These are phyloP conservation scores for Trichogramma pretiosum DNA, from an alignment of 1,140 invertebrate species.

Conservation along the genomic window DNA sequence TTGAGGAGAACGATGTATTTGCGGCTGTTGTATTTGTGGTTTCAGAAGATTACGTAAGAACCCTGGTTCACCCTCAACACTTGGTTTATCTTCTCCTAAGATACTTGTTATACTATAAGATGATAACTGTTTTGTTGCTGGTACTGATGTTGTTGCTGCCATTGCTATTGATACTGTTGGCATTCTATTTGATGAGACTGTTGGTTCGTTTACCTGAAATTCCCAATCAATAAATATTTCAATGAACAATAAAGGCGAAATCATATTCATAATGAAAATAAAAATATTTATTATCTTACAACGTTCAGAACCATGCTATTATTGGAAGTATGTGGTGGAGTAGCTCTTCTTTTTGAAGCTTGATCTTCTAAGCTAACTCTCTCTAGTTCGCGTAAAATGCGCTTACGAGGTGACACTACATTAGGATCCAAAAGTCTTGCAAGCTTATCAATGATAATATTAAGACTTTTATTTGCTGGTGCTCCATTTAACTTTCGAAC, in stretches of 20 bases:
- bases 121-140: conserved; percentile 49
- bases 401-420: conserved; percentile 62
- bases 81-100: conserved; percentile 50
- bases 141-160: conserved; percentile 20
- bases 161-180: conserved; percentile 18
- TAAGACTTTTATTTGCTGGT: conserved; percentile 33
- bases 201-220: not conserved
- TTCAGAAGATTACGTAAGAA: conserved; percentile 43
- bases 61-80: conserved; percentile 30
- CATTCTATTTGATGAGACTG: not conserved
- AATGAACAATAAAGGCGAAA: too few species aligned
- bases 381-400: conserved; percentile 64
- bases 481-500: conserved; percentile 27
- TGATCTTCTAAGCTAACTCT: conserved; percentile 61
- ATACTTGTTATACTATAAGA: conserved; percentile 72
- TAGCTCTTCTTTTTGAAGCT: conserved; percentile 40
- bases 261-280: not conserved
- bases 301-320: conserved; percentile 10
- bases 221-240: too few species aligned
- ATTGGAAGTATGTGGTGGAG: conserved; percentile 33
- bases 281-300: not conserved
- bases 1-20: conserved; percentile 21
- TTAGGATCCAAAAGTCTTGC: conserved; percentile 42
- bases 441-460: conserved; percentile 42
- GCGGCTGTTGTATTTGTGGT: conserved; percentile 38